Percentiles rank a stretch among this genome's conserved stretches.
phyloP scores from a whole-genome alignment of 2,797 vertebrate species.

The Enoplosus armatus region DNA sequence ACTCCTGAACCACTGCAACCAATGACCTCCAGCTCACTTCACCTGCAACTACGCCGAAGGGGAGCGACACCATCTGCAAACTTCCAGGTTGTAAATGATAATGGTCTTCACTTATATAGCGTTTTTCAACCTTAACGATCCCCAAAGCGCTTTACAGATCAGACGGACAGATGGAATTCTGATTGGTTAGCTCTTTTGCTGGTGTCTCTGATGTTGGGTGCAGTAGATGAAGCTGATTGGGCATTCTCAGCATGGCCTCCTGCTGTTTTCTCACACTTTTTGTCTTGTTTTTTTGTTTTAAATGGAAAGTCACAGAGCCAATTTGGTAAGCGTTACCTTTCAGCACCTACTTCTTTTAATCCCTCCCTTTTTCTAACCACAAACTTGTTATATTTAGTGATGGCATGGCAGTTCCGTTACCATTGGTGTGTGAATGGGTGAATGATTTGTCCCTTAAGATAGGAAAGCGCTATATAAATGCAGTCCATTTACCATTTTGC shows the following conservation, averaged over 20 bases:
- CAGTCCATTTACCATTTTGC: no score
- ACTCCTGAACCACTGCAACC: not conserved
- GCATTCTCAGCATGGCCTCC: not conserved
- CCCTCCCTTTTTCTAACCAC: not conserved
- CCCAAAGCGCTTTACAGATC: no score
- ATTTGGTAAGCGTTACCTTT: not conserved
- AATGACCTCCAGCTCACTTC: not conserved
- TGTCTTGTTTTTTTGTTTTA: not conserved
- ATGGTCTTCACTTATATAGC: no score
- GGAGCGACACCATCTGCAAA: not conserved
- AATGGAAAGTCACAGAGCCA: not conserved
- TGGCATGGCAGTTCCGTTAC: no score
- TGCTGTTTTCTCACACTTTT: not conserved
- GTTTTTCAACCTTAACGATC: no score
- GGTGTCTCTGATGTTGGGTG: not conserved
- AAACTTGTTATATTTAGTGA: not conserved
- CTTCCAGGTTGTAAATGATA: not conserved
- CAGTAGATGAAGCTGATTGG: not conserved
- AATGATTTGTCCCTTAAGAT: no score
- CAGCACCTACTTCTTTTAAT: not conserved
- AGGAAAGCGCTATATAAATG: no score
- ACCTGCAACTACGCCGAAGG: not conserved
- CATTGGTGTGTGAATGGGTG: no score
- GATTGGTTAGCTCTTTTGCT: not conserved
- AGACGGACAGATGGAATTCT: no score